Conservation (phyloP, 64 coral and sea anemone species). For the Montipora foliosa region DNA sequence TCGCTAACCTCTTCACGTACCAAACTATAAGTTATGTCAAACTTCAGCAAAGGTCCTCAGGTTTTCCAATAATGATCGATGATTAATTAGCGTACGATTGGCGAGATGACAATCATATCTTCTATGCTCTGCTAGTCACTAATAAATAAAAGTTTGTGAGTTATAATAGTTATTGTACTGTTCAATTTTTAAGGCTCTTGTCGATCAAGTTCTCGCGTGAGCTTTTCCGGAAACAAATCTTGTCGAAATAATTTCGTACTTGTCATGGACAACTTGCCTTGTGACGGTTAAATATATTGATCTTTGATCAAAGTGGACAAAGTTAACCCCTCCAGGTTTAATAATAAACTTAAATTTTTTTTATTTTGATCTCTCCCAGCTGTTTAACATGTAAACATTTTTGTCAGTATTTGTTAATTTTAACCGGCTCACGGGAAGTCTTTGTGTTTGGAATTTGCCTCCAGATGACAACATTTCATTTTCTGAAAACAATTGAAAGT, state of each 20-base stretch:
- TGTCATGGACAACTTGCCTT: constrained; percentile 12
- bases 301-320: background rate
- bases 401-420: background rate
- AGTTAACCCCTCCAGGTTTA: background rate
- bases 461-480: background rate
- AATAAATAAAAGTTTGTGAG: background rate
- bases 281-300: constrained; percentile 14
- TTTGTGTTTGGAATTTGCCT: constrained; percentile 39
- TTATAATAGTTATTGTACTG: background rate
- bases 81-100: background rate
- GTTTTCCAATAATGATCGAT: background rate
- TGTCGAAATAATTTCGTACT: constrained; percentile 31
- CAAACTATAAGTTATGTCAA: background rate
- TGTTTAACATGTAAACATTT: background rate
- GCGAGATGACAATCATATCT: background rate
- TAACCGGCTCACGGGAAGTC: background rate
- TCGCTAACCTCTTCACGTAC: background rate
- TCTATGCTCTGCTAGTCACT: background rate
- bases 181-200: constrained; percentile 16
- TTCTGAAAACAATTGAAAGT: background rate
- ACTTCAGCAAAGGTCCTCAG: background rate
- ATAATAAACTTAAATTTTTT: background rate
- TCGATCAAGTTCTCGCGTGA: background rate
- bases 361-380: background rate
- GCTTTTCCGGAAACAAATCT: constrained; percentile 38